These are phyloP conservation scores for Panthera tigris DNA, from an alignment of 2,113 vertebrate species.

Conservation along the genomic window DNA sequence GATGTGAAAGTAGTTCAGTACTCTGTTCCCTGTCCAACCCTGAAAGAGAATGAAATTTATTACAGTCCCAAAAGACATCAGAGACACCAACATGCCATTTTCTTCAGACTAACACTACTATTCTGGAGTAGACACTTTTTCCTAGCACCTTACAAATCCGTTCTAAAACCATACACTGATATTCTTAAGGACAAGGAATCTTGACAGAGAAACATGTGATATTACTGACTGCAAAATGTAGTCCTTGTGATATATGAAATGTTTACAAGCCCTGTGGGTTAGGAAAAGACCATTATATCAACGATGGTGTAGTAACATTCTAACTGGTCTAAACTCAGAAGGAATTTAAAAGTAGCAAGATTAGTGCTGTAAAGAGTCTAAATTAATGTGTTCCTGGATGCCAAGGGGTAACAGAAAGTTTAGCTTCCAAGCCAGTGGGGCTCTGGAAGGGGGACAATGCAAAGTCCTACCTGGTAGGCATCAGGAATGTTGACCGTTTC, in stretches of 20 bases:
- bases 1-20: neutral
- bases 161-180: conserved; percentile 27
- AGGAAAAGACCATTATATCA: neutral
- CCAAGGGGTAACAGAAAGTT: neutral
- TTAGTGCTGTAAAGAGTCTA: neutral
- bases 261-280: conserved; percentile 34
- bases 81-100: conserved; percentile 15
- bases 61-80: neutral
- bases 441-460: neutral
- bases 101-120: neutral
- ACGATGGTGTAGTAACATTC: neutral
- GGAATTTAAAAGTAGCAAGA: conserved; percentile 36
- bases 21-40: neutral
- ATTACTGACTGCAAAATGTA: neutral
- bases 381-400: neutral
- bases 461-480: conserved; percentile 95
- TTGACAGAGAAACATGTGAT: neutral
- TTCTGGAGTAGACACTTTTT: neutral
- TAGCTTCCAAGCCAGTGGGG: neutral
- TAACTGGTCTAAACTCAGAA: conserved; percentile 17
- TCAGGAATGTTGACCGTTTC: conserved; percentile 98
- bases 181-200: conserved; percentile 28
- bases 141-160: neutral
- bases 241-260: neutral
- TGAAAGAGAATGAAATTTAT: conserved; percentile 29